Conservation (phyloP, 2,113 vertebrate species). For the Osmerus mordax region DNA sequence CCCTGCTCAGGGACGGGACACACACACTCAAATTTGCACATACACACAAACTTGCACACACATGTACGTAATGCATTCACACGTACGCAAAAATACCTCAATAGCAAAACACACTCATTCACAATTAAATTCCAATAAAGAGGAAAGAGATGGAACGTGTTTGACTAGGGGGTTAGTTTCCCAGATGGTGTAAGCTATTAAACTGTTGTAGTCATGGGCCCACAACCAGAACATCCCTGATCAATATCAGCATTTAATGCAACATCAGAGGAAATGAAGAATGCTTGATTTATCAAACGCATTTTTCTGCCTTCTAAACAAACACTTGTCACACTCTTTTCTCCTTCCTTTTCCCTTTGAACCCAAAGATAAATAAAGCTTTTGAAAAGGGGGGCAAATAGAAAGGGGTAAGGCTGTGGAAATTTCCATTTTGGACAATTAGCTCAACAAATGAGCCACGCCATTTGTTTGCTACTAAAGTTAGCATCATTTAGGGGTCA, state of each 20-base stretch:
- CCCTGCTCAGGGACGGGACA: conserved; percentile 15
- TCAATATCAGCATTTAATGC: background rate
- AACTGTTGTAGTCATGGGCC: too few species aligned
- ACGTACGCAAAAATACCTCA: background rate
- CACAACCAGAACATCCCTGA: background rate
- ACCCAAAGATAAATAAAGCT: conserved; percentile 33
- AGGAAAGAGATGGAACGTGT: too few species aligned
- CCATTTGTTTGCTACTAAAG: conserved; percentile 42
- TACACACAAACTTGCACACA: conserved; percentile 4
- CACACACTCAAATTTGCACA: background rate
- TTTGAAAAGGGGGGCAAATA: background rate
- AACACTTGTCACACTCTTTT: background rate
- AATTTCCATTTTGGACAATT: conserved; percentile 47
- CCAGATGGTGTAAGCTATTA: too few species aligned
- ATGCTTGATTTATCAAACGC: conserved; percentile 26
- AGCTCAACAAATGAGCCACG: conserved; percentile 38
- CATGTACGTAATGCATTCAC: conserved; percentile 20
- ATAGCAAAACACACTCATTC: too few species aligned
- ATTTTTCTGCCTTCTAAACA: conserved; percentile 24
- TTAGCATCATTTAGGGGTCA: conserved; percentile 54
- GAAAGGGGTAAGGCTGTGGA: conserved; percentile 18
- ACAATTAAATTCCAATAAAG: too few species aligned
- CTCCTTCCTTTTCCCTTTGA: background rate
- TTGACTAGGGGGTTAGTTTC: too few species aligned
- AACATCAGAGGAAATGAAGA: background rate